Conservation (phyloP, 2,113 vertebrate species). For the Sterna hirundo region DNA sequence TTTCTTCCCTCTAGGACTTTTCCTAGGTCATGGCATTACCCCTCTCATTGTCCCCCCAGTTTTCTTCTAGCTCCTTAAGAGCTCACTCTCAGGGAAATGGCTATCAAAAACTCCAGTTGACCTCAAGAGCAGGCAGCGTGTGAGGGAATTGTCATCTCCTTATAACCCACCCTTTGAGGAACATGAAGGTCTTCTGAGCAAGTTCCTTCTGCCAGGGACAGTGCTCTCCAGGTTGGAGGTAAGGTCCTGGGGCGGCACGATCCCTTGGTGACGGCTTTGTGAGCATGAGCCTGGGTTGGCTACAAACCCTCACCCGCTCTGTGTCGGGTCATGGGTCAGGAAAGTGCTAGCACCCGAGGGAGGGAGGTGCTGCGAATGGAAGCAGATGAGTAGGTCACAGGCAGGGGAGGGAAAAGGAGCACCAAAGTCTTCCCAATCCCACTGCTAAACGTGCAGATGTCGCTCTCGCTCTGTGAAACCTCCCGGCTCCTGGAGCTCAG, state of each 20-base stretch:
- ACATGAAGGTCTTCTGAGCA: background rate
- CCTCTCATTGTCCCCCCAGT: background rate
- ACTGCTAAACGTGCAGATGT: background rate
- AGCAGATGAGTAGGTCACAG: background rate
- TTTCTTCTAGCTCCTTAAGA: background rate
- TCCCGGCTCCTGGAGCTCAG: background rate
- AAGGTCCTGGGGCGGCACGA: background rate
- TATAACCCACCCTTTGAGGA: background rate
- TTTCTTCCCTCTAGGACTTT: background rate
- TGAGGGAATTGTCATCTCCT: background rate
- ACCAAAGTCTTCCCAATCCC: background rate
- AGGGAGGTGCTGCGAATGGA: background rate
- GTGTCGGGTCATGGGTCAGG: accelerated
- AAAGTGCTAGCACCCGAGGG: background rate
- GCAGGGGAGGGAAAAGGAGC: background rate
- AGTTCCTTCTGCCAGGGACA: background rate
- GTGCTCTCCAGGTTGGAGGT: background rate
- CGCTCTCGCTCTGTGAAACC: background rate
- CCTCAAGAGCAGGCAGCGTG: background rate
- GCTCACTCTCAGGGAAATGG: background rate
- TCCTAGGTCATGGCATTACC: background rate
- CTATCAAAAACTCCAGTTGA: background rate
- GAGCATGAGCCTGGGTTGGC: background rate
- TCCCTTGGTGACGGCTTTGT: background rate
- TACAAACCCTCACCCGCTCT: background rate